phyloP scores from a whole-genome alignment of 2,888 invertebrate genomes.

The Tricholauxania praeusta region DNA sequence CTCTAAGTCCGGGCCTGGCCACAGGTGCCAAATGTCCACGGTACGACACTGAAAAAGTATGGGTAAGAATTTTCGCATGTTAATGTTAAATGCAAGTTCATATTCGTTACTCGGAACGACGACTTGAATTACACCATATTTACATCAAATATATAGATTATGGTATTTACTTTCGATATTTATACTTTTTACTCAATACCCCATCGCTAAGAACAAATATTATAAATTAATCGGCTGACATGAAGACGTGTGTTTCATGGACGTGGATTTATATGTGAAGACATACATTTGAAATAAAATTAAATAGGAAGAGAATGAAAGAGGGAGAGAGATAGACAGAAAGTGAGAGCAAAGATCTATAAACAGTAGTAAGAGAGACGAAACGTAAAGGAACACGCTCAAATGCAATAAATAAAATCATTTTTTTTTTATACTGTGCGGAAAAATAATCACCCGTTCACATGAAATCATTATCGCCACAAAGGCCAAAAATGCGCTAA shows the following conservation, averaged over 20 bases:
- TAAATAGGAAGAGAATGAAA: not conserved
- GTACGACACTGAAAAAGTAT: too few relatives aligned
- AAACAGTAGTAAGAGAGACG: conserved; percentile 44
- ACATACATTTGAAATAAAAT: conserved; percentile 49
- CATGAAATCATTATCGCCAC: conserved; percentile 65
- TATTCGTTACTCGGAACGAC: too few relatives aligned
- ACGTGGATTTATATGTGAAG: conserved; percentile 62
- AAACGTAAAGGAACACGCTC: conserved; percentile 58
- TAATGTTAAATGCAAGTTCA: too few relatives aligned
- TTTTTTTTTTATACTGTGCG: conserved; percentile 30
- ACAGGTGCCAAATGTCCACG: too few relatives aligned
- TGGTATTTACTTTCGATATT: too few relatives aligned
- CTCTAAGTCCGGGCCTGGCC: too few relatives aligned
- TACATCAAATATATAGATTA: too few relatives aligned
- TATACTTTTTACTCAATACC: too few relatives aligned
- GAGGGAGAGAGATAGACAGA: conserved; percentile 17
- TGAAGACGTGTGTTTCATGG: conserved; percentile 57
- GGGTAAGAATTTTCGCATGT: too few relatives aligned
- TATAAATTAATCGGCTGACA: conserved; percentile 64
- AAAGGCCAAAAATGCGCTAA: conserved; percentile 39
- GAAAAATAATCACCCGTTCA: conserved; percentile 64
- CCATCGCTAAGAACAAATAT: conserved; percentile 51
- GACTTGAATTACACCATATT: too few relatives aligned
- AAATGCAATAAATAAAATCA: conserved; percentile 60
- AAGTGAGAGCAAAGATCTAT: conserved; percentile 29